Base-by-base conservation (phyloP, 2,797 vertebrate genomes). In the Saxicola maurus region DNA sequence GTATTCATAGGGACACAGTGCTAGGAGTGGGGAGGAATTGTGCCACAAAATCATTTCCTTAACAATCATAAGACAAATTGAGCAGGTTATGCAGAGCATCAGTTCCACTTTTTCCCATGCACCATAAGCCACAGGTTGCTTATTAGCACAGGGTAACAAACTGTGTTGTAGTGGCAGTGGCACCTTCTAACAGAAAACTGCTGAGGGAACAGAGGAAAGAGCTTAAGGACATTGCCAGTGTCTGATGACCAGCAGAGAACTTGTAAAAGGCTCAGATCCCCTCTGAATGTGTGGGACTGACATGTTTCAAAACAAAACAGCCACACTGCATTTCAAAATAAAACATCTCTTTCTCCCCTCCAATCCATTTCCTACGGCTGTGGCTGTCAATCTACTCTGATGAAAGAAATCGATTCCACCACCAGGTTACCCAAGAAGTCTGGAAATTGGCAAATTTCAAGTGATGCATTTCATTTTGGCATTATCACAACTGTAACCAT, bases 1-100 rank as follows among this genome's bases (percentile, higher is more conserved):
- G 4, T 33, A 23, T 24, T 46, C 33, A 13, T 0, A 24, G 33
- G 30, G 10, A 55, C 10, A 6, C 8, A 3, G 24, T 40, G 28
- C 4, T 28, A 19, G 24, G 23, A 5, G 3, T 31, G 30, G 15
- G 18, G 33, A 38, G 19, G 19, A 31, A 62, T 28, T 27, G 11
- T 12, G 28, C 31, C 33, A 18, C 31, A 8, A 46, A 61, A 46
- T 23, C 5, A 53, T 61, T 53, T 46, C 28, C 40, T 33, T 61
- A 15, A 13, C 28, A 46, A 31, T 17, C 48, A 28, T 13, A 18
- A 45, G n/a, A 52, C n/a, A 52, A 38, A 53, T 28, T 8, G 12
- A 28, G 33, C n/a, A 53, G 60, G 21, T 37, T 6, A 6, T 15
- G 13, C 31, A 62, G 59, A 64, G 59, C 10, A 38, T 9, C 40